Evolutionary conservation across 2,113 vertebrate species (phyloP).

Genomic region (Amphiprion percula): DNA sequence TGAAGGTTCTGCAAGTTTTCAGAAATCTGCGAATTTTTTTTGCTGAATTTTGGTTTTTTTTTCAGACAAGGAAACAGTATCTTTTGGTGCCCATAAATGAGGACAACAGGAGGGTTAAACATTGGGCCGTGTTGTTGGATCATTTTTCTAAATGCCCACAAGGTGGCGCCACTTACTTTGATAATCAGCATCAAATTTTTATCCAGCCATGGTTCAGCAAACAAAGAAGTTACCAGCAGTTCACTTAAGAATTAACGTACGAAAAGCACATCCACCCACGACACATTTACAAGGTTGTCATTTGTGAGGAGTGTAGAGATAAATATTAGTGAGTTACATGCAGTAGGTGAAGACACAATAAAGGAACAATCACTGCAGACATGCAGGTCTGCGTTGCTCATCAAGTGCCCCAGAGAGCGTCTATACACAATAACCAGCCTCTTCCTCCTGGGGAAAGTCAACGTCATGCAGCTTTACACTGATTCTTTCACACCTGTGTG

Average conservation of each 20-base stretch:
- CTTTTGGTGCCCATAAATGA: no score
- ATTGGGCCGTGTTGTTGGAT: fast-evolving
- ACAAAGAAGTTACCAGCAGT: background rate
- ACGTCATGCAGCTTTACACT: background rate
- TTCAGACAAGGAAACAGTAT: no score
- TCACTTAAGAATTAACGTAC: background rate
- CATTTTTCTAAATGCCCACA: slow-evolving; percentile 5
- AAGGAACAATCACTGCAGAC: no score
- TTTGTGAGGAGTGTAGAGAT: no score
- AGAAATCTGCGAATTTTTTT: no score
- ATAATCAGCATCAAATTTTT: background rate
- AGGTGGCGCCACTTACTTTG: slow-evolving; percentile 49
- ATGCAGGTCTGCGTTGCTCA: no score
- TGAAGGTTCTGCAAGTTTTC: no score
- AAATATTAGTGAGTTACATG: background rate
- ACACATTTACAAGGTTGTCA: no score
- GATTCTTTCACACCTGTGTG: background rate
- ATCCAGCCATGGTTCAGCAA: background rate
- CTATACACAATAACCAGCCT: no score
- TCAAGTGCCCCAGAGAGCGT: no score
- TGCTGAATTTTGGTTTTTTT: no score
- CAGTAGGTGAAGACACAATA: background rate
- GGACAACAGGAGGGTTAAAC: background rate
- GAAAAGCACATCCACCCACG: background rate
- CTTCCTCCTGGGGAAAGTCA: no score